Evolutionary conservation across 1,140 invertebrate species (phyloP), one percentile per base, ranked within the genome.

Genomic region (Drosophila kanapiae): DNA sequence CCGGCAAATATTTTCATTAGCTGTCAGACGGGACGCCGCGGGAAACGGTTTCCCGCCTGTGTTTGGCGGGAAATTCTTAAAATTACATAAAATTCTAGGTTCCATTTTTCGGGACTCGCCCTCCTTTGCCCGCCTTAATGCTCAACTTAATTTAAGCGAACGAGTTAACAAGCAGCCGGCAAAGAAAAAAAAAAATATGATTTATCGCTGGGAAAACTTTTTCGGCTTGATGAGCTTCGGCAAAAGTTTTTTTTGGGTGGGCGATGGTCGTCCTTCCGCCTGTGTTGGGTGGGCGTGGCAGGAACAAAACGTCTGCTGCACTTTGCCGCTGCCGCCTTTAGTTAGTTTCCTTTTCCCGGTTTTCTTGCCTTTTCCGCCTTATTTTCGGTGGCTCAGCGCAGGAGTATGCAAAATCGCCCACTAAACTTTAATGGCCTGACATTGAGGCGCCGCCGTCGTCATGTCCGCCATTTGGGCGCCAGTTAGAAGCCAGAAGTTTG

Each of bases 391-490:
- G 62, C 67, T 54, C 57, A 62, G 57, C 47, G 42, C 37, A 49
- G 53, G 47, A 49, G 61, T 80, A 84, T 86, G 83, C 82, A 82
- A 83, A 77, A 58, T 63, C 76, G 64, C 67, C 83, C 84, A 88
- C 80, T 80, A 87, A 82, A 88, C 80, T 87, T 86, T 86, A 86
- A 86, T 87, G 84, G 75, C 59, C 84, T 82, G 84, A 83, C 84
- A 87, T 88, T 86, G 83, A 86, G 83, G 84, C 76, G 76, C 60
- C 84, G 71, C 76, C 74, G 71, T 75, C 61, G 77, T 65, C 83
- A 71, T 80, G 75, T 61, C 75, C 84, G 84, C 80, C 84, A 88
- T 83, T 87, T 80, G 61, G 84, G 84, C 84, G 84, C 84, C 83
- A 69, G 40, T 88, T 80, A 33, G 84, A 75, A 78, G 64, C 84